Evolutionary conservation across 2,888 invertebrate species (phyloP).

Genomic region (Trileptium ribeirensis): DNA sequence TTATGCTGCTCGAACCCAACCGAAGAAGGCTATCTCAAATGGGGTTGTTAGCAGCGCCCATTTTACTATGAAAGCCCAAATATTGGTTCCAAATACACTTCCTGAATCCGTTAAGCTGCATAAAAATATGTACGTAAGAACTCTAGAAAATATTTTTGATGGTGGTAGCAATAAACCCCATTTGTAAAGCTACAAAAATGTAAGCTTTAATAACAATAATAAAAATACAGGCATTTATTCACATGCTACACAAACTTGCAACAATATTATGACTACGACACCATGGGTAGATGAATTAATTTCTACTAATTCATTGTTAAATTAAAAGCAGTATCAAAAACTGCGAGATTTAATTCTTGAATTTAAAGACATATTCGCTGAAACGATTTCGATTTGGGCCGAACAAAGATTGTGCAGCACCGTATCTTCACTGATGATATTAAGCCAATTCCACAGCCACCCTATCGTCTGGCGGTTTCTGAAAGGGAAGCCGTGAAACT

Average conservation of each 20-base stretch:
- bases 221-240: neutral
- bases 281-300: too few relatives aligned
- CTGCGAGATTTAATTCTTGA: neutral
- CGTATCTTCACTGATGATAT: constrained; percentile 12
- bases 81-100: neutral
- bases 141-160: neutral
- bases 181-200: neutral
- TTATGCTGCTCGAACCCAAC: neutral
- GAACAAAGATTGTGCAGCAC: neutral
- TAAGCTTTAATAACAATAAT: neutral
- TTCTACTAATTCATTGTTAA: neutral
- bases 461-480: neutral
- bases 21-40: neutral
- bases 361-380: neutral
- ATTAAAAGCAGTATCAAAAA: neutral
- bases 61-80: neutral
- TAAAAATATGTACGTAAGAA: neutral
- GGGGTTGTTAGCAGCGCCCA: neutral
- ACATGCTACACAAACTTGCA: neutral
- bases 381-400: neutral
- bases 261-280: too few relatives aligned
- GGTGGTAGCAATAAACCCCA: too few relatives aligned
- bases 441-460: neutral
- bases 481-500: neutral
- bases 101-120: neutral